Conservation (phyloP, 1,140 invertebrate genomes). For the Scaptomyza pallida region DNA sequence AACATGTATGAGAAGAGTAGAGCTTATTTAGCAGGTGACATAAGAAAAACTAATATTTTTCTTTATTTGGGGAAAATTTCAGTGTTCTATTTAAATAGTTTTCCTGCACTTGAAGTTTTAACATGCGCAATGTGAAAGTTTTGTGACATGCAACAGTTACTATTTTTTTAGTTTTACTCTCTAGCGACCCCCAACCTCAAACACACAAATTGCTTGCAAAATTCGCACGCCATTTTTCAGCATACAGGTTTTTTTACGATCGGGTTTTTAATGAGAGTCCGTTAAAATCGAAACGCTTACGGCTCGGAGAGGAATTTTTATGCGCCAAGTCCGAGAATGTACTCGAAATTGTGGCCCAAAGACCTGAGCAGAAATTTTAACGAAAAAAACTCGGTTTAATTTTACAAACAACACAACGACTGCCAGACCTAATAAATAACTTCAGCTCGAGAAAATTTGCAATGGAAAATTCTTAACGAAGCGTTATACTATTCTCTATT, state of each 20-base stretch:
- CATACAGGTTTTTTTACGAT: constrained; percentile 23
- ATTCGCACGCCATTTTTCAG: constrained; percentile 28
- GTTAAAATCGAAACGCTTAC: constrained; percentile 45
- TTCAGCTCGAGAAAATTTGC: too few species aligned
- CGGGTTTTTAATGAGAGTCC: constrained; percentile 40
- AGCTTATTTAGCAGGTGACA: not conserved
- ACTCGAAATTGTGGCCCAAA: constrained; percentile 32
- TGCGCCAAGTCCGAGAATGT: constrained; percentile 10
- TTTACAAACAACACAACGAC: too few species aligned
- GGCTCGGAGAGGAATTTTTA: constrained; percentile 22
- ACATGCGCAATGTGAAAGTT: not conserved
- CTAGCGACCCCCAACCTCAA: constrained; percentile 14
- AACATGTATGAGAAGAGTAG: not conserved
- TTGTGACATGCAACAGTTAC: constrained; percentile 19
- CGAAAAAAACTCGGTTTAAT: too few species aligned
- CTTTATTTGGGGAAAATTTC: not conserved
- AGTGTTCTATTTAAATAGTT: constrained; percentile 1
- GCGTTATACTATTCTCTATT: too few species aligned
- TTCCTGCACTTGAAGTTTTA: not conserved
- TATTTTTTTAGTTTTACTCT: not conserved
- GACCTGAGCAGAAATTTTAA: constrained; percentile 18
- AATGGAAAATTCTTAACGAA: too few species aligned
- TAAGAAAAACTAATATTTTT: not conserved
- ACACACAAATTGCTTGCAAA: too few species aligned
- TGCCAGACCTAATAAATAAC: too few species aligned